A percentile compares a stretch with the other conserved stretches of the same genome.
Evolutionary conservation across 2,888 invertebrate species (phyloP).

Genomic region (Dryocosmus kuriphilus): DNA sequence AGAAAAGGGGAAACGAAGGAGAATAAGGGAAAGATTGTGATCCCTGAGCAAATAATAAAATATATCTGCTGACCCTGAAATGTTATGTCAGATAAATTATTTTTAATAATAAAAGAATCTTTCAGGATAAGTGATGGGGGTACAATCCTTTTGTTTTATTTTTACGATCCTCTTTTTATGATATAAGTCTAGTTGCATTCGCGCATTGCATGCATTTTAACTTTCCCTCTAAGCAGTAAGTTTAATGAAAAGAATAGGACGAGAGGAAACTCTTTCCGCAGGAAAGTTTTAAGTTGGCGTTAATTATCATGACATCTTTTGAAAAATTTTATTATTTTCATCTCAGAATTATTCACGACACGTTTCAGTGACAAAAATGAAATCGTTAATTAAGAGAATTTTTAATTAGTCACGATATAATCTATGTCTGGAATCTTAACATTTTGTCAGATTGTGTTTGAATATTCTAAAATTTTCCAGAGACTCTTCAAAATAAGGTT

Average conservation of each 20-base stretch:
- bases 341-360: background rate
- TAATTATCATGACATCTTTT: background rate
- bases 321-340: background rate
- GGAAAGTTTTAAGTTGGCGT: background rate
- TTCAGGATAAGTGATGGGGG: background rate
- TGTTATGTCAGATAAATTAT: no score
- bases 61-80: no score
- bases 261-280: background rate
- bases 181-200: background rate
- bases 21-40: no score
- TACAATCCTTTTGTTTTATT: background rate
- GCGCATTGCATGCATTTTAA: background rate
- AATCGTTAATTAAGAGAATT: no score
- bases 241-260: background rate
- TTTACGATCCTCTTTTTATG: background rate
- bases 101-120: background rate
- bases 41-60: no score
- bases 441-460: no score
- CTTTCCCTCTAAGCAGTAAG: background rate
- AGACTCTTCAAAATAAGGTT: no score
- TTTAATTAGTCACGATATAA: no score
- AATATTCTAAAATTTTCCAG: no score
- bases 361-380: no score
- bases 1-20: no score
- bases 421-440: no score